Evolutionary conservation across 2,113 vertebrate species (phyloP).

Genomic region (Chlorodrepanis virens): DNA sequence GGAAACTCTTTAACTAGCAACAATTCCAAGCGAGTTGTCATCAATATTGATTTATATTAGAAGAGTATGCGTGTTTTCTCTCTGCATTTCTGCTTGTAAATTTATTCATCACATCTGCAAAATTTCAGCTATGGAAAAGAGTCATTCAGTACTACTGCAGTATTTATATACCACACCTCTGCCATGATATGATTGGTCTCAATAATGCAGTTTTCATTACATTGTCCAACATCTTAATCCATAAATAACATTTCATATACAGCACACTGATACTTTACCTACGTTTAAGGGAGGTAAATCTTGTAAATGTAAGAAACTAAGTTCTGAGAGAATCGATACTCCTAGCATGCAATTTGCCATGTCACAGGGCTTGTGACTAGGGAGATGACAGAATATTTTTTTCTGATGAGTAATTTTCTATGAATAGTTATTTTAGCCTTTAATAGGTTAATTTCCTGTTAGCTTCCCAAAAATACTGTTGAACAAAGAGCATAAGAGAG

Average conservation of each 20-base stretch:
- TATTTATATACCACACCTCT: neutral
- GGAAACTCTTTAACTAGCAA: neutral
- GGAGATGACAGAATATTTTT: neutral
- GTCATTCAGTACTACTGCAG: neutral
- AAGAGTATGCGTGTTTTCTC: neutral
- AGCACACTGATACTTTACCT: neutral
- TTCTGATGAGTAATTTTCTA: neutral
- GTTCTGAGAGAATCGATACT: neutral
- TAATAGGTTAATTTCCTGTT: neutral
- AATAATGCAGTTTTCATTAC: neutral
- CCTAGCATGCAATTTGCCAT: neutral
- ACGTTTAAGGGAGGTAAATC: neutral
- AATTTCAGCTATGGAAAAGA: neutral
- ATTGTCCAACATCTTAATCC: neutral
- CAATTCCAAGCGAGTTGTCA: neutral
- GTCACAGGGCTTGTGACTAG: neutral
- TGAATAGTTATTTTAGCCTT: neutral
- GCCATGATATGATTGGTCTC: neutral
- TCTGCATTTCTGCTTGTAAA: neutral
- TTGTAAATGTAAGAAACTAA: neutral
- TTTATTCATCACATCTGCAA: neutral
- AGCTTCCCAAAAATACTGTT: neutral
- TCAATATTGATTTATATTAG: neutral
- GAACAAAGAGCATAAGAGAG: neutral
- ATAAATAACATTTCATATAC: neutral